A percentile compares a stretch with the other conserved stretches of the same genome.
phyloP scores from a whole-genome alignment of 2,797 vertebrate species.

The Falco columbarius region DNA sequence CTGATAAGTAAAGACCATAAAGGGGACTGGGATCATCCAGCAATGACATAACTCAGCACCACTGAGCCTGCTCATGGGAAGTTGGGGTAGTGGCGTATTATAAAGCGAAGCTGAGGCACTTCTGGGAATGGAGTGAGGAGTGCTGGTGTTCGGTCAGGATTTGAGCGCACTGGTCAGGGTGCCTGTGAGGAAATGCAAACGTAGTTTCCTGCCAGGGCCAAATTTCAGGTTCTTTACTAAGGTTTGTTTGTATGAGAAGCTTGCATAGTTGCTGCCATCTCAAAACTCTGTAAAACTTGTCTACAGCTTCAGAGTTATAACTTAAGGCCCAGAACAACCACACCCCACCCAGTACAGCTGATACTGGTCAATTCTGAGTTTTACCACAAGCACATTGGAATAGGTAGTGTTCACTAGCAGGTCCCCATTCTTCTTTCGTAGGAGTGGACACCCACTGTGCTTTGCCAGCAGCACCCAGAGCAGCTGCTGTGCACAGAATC shows the following conservation, averaged over 20 bases:
- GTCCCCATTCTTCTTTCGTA: rapidly evolving
- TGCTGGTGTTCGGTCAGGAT: background rate
- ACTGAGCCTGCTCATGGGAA: background rate
- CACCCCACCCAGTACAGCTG: background rate
- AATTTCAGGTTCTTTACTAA: background rate
- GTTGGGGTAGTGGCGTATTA: background rate
- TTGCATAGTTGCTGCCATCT: background rate
- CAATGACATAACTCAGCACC: background rate
- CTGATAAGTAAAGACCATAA: background rate
- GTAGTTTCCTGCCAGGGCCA: background rate
- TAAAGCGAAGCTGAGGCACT: background rate
- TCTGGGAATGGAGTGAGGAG: background rate
- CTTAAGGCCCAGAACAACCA: background rate
- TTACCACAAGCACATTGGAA: background rate
- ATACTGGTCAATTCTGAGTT: no score
- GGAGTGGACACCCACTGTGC: rapidly evolving
- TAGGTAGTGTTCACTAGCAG: rapidly evolving
- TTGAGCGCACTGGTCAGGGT: background rate
- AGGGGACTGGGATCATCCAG: background rate
- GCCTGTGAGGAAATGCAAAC: background rate
- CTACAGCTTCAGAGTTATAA: no score
- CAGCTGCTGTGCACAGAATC: background rate
- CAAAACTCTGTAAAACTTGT: background rate
- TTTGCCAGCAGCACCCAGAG: background rate
- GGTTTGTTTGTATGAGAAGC: background rate